These are phyloP conservation scores for Danio kyathit DNA, from an alignment of 2,797 vertebrate species.

Conservation along the genomic window DNA sequence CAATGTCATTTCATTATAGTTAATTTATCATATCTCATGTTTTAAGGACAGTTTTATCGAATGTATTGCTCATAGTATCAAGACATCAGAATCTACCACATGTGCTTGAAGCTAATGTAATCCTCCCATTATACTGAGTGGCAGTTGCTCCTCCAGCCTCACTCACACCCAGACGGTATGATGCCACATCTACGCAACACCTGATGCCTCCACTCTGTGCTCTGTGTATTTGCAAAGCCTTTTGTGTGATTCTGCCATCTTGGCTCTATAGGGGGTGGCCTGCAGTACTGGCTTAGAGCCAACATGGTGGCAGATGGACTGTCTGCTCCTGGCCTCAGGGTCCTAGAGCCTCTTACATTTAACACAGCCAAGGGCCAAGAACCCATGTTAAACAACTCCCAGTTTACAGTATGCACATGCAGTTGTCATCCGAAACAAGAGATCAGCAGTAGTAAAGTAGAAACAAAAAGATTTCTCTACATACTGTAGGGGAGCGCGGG, in stretches of 20 bases:
- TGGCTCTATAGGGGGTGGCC: slow-evolving; percentile 67
- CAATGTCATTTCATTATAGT: slow-evolving; percentile 21
- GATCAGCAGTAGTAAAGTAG: too few species aligned
- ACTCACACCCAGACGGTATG: slow-evolving; percentile 56
- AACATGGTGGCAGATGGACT: slow-evolving; percentile 80
- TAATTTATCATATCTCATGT: slow-evolving; percentile 17
- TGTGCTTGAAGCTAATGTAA: slow-evolving; percentile 31
- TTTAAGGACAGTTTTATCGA: slow-evolving; percentile 27
- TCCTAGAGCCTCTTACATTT: slow-evolving; percentile 47
- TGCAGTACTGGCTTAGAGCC: slow-evolving; percentile 71
- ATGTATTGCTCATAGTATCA: slow-evolving; percentile 29
- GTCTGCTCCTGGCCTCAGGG: slow-evolving; percentile 68
- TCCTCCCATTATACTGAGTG: slow-evolving; percentile 21
- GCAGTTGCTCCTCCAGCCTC: slow-evolving; percentile 56
- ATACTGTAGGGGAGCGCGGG: too few species aligned
- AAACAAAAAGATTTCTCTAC: too few species aligned
- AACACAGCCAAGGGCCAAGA: slow-evolving; percentile 42
- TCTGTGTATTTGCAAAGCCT: slow-evolving; percentile 42
- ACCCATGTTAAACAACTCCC: slow-evolving; percentile 64
- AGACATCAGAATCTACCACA: slow-evolving; percentile 31
- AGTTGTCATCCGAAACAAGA: slow-evolving; percentile 71
- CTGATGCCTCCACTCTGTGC: slow-evolving; percentile 55
- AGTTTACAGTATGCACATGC: slow-evolving; percentile 74
- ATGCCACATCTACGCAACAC: slow-evolving; percentile 60
- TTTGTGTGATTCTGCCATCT: slow-evolving; percentile 63